phyloP scores from a whole-genome alignment of 2,888 invertebrate genomes.

The Geotrupes spiniger region DNA sequence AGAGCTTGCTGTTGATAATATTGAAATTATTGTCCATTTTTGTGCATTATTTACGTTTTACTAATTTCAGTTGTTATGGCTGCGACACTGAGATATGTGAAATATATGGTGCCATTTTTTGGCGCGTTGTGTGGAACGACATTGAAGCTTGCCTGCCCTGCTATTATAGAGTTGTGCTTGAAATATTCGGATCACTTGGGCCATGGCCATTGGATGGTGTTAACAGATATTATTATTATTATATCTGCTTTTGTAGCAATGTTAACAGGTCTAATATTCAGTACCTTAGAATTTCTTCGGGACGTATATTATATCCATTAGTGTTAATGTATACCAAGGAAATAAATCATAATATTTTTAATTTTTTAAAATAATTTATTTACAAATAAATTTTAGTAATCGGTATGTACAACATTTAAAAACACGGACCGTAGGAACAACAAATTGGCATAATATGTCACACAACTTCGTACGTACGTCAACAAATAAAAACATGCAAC shows the following conservation, averaged over 20 bases:
- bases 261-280: constrained; percentile 1
- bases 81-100: background rate
- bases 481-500: constrained; percentile 3
- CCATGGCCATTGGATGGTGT: constrained; percentile 2
- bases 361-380: background rate
- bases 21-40: background rate
- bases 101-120: constrained; percentile 2
- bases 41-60: background rate
- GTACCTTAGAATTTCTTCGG: no score
- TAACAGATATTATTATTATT: constrained; percentile 12
- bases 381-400: background rate
- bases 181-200: constrained; percentile 10
- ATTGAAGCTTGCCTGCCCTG: constrained; percentile 11
- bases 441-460: background rate
- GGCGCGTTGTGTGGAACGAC: constrained; percentile 8
- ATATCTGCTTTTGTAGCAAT: constrained; percentile 4
- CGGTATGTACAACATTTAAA: background rate
- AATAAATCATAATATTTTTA: no score
- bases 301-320: no score
- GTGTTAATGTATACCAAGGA: no score
- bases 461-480: background rate
- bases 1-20: no score
- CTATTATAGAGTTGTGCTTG: constrained; percentile 15
- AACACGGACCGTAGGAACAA: no score
- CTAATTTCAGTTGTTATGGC: constrained; percentile 9